Evolutionary conservation across 2,113 vertebrate species (phyloP), one percentile per base, ranked within the genome.

Genomic region (Cyprinus carpio): DNA sequence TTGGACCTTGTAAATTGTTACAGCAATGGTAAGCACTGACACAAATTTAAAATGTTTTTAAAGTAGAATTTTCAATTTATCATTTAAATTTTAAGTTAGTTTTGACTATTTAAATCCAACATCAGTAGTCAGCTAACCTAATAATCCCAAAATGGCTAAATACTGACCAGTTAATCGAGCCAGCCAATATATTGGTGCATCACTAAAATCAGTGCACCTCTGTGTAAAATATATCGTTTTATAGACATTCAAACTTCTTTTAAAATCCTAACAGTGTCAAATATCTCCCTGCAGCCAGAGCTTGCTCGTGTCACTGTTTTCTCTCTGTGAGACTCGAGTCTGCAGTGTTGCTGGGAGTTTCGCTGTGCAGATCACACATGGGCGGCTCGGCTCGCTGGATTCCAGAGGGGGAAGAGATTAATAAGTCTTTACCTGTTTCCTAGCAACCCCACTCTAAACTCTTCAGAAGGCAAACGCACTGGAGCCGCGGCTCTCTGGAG

Each of bases 351-450:
- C 58, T 27, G 62, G 40, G 69, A 82, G 46, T 56, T 71, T 15
- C 2, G 3, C n/a, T 62, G 12, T 29, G 25, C n/a, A 62, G 65
- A 86, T 81, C 75, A 80, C 78, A 84, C 54, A 84, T 40, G 86
- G 49, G 81, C 82, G 67, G 25, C 60, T 37, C 82, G 67, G 25
- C 60, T 37, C 9, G 77, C 64, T 43, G 23, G 34, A 83, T 85
- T 90, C 88, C 86, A 75, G 84, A 80, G 65, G 67, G 75, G 79
- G 74, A 40, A 49, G 72, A 71, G 86, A 88, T 87, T 86, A 84
- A 87, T 87, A 88, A 77, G 86, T 86, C 82, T 87, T 84, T 77
- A 86, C 83, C 85, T 67, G 90, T 91, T 81, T 85, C 90, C 88
- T 89, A 89, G 90, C 87, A 87, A 87, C 87, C 23, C 37, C 4